Percentiles rank a stretch among this genome's conserved stretches.
These are phyloP conservation scores for Eristalinus sepulchralis DNA, from an alignment of 2,888 invertebrate genomes.

Conservation along the genomic window DNA sequence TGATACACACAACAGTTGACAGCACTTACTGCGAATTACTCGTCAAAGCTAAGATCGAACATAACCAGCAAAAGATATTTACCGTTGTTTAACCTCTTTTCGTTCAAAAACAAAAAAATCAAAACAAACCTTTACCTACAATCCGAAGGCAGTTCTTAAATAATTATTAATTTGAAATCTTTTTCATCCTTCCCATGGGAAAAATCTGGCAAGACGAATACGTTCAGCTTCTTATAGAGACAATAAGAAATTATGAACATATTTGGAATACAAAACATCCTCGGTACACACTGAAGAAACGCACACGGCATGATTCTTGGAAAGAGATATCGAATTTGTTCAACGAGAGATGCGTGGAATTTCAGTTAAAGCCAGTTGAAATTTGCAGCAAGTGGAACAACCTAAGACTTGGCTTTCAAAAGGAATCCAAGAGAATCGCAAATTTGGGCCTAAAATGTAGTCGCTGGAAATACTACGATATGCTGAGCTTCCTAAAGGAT, in stretches of 20 bases:
- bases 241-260: neutral
- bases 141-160: neutral
- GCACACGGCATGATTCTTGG: neutral
- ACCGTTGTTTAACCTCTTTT: neutral
- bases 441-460: neutral
- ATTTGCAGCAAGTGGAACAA: slow-evolving; percentile 6
- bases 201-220: neutral
- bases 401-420: neutral
- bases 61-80: neutral
- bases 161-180: neutral
- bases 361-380: neutral
- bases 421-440: neutral
- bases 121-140: neutral
- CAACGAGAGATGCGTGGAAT: neutral
- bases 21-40: no score
- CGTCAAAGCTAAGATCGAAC: no score
- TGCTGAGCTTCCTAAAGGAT: neutral
- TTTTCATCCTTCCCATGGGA: neutral
- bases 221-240: neutral
- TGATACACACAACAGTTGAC: no score
- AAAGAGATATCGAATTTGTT: neutral
- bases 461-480: slow-evolving; percentile 5
- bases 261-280: slow-evolving; percentile 26
- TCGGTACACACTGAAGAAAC: neutral
- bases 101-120: no score